Evolutionary conservation across 37 sponge, comb jelly and placozoan species (phyloP).

Genomic region (Bolinopsis microptera): DNA sequence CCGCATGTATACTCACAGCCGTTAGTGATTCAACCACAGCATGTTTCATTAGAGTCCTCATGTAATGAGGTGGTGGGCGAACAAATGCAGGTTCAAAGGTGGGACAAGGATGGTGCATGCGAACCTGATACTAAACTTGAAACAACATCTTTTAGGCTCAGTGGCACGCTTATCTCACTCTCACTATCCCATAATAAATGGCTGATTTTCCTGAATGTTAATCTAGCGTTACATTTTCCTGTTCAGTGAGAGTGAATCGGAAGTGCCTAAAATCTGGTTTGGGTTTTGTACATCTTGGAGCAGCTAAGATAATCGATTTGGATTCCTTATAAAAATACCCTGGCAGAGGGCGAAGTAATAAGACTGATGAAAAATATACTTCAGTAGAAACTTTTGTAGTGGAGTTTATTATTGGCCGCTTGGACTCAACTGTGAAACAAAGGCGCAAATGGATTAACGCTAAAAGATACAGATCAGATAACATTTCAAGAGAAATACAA

Average conservation of each 20-base stretch:
- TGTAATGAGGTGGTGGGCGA: constrained; percentile 86
- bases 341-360: constrained; percentile 29
- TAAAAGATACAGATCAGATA: constrained; percentile 75
- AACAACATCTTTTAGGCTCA: background rate
- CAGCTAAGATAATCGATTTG: background rate
- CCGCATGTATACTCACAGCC: constrained; percentile 74
- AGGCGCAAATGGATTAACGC: constrained; percentile 80
- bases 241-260: background rate
- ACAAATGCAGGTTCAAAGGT: constrained; percentile 79
- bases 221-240: background rate
- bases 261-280: background rate
- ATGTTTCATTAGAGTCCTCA: constrained; percentile 76
- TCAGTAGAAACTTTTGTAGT: background rate
- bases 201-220: background rate
- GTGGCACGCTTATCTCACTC: background rate
- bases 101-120: background rate
- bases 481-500: constrained; percentile 80
- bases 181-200: background rate
- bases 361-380: constrained; percentile 38
- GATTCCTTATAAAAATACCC: constrained; percentile 27
- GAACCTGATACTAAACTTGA: background rate
- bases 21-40: constrained; percentile 87
- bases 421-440: constrained; percentile 70
- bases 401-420: too few relatives aligned
- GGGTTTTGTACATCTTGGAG: constrained; percentile 26